These are phyloP conservation scores for Lamellibrachia columna DNA, from an alignment of 2,888 invertebrate genomes.

Conservation along the genomic window DNA sequence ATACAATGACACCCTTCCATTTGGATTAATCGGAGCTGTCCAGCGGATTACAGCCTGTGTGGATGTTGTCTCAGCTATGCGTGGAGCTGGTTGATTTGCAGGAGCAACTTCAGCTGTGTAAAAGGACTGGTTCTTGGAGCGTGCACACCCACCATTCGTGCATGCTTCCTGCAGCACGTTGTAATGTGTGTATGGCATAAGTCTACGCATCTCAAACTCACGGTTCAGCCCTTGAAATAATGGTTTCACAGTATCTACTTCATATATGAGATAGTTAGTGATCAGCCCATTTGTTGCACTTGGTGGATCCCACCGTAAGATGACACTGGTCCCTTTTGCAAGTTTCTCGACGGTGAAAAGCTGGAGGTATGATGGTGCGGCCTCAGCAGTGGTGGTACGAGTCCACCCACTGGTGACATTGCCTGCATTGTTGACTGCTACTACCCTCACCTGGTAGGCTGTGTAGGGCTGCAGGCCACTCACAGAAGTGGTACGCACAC, in stretches of 20 bases:
- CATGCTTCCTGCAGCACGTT: slow-evolving; percentile 60
- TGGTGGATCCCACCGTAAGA: slow-evolving; percentile 60
- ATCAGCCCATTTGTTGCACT: slow-evolving; percentile 58
- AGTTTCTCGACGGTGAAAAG: slow-evolving; percentile 53
- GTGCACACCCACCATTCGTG: slow-evolving; percentile 59
- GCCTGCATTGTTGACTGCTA: too few relatives aligned
- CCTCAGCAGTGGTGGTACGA: too few relatives aligned
- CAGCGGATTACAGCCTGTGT: slow-evolving; percentile 48
- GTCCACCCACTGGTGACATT: too few relatives aligned
- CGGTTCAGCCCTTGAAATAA: slow-evolving; percentile 56
- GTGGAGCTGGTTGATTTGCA: slow-evolving; percentile 51
- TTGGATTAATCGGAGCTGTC: slow-evolving; percentile 53
- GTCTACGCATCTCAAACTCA: slow-evolving; percentile 59
- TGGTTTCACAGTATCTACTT: slow-evolving; percentile 45
- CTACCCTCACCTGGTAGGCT: slow-evolving; percentile 52
- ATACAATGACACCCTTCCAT: slow-evolving; percentile 56
- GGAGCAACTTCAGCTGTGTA: slow-evolving; percentile 61
- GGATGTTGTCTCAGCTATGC: slow-evolving; percentile 45
- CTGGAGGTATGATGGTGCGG: too few relatives aligned
- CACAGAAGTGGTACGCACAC: slow-evolving; percentile 48
- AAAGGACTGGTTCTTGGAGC: slow-evolving; percentile 51
- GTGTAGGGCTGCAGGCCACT: slow-evolving; percentile 61
- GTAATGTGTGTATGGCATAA: slow-evolving; percentile 60
- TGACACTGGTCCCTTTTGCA: slow-evolving; percentile 45
- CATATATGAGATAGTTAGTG: slow-evolving; percentile 57